A percentile compares a stretch with the other conserved stretches of the same genome.
phyloP scores from a whole-genome alignment of 2,888 invertebrate genomes.

The Morpho achilles region DNA sequence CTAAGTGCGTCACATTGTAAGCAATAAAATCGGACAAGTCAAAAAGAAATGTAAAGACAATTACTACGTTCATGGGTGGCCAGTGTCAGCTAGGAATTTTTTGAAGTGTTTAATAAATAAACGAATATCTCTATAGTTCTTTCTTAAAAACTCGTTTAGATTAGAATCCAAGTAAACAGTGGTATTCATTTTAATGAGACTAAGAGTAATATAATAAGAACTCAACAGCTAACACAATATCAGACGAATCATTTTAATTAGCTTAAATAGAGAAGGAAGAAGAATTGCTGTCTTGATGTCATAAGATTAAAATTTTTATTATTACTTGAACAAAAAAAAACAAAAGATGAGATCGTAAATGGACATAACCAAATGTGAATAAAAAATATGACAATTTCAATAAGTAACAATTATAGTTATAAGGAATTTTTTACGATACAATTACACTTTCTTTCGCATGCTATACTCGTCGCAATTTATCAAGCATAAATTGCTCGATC shows the following conservation, averaged over 20 bases:
- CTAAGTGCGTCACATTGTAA: background rate
- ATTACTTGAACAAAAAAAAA: too few species aligned
- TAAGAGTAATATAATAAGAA: too few species aligned
- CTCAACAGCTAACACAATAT: too few species aligned
- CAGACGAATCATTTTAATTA: too few species aligned
- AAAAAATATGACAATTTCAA: too few species aligned
- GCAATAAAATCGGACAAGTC: conserved; percentile 11
- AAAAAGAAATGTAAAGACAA: conserved; percentile 12
- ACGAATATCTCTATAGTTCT: background rate
- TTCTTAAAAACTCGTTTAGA: background rate
- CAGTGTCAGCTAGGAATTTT: conserved; percentile 15
- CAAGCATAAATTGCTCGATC: conserved; percentile 24
- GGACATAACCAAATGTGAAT: too few species aligned
- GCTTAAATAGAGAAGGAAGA: too few species aligned
- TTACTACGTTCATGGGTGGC: conserved; percentile 17
- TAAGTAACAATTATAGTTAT: background rate
- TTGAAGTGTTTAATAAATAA: conserved; percentile 12
- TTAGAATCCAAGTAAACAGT: too few species aligned
- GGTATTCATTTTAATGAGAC: too few species aligned
- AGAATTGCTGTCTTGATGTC: too few species aligned
- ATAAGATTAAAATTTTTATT: too few species aligned
- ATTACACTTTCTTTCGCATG: conserved; percentile 23
- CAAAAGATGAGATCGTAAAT: too few species aligned
- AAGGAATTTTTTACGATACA: conserved; percentile 3
- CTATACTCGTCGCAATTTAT: conserved; percentile 16